phyloP scores from a whole-genome alignment of 2,888 invertebrate genomes.

The Onthophagus sagittarius region DNA sequence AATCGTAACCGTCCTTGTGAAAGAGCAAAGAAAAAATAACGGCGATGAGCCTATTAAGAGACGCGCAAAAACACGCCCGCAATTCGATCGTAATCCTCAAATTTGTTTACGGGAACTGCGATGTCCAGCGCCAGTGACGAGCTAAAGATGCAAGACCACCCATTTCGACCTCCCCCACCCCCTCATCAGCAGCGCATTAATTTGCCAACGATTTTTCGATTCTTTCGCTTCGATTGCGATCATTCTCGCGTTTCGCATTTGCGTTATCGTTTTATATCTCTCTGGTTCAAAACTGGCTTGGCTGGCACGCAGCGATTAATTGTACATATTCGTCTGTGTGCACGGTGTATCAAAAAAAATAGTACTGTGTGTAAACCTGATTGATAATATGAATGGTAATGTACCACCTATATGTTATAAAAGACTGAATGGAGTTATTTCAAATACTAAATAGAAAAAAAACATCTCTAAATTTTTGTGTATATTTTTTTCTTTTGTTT shows the following conservation, averaged over 20 bases:
- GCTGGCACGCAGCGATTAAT: slow-evolving; percentile 28
- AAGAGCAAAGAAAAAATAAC: slow-evolving; percentile 19
- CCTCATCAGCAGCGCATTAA: neutral
- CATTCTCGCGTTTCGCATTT: slow-evolving; percentile 16
- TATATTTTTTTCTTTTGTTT: too few relatives aligned
- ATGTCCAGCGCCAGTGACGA: slow-evolving; percentile 25
- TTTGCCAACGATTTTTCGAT: slow-evolving; percentile 19
- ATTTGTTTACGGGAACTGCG: slow-evolving; percentile 33
- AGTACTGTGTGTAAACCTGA: slow-evolving; percentile 51
- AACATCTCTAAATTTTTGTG: slow-evolving; percentile 33
- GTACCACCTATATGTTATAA: slow-evolving; percentile 51
- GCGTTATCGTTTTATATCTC: slow-evolving; percentile 18
- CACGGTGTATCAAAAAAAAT: slow-evolving; percentile 45
- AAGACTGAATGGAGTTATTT: slow-evolving; percentile 53
- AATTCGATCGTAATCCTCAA: slow-evolving; percentile 31
- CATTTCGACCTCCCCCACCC: neutral
- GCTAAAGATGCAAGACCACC: neutral
- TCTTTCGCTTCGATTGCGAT: slow-evolving; percentile 23
- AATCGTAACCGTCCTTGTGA: slow-evolving; percentile 48
- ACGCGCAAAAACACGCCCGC: slow-evolving; percentile 18
- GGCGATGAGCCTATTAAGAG: slow-evolving; percentile 2
- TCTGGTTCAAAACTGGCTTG: slow-evolving; percentile 24
- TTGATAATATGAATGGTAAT: slow-evolving; percentile 52
- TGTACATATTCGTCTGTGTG: slow-evolving; percentile 46
- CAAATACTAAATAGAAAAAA: slow-evolving; percentile 47